Percentiles rank a stretch among this genome's conserved stretches.
Conservation (phyloP, 1,140 invertebrate genomes). For the Caenorhabditis remanei region DNA sequence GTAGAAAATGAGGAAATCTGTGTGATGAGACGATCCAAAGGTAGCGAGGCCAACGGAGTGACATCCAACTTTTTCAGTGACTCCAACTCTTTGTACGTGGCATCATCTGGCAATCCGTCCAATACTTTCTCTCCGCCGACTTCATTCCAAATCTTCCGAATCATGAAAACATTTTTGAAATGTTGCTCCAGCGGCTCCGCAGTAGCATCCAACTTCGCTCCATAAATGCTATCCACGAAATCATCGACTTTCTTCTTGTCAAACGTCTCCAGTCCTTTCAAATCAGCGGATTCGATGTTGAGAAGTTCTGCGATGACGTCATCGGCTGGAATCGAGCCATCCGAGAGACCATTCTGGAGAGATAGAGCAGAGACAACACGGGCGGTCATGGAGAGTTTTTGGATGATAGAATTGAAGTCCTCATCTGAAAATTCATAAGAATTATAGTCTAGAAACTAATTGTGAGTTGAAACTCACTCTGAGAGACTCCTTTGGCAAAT, state of each 20-base stretch:
- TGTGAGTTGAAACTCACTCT: too few relatives aligned
- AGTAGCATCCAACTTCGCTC: too few relatives aligned
- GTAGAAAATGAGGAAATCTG: background rate
- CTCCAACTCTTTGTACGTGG: background rate
- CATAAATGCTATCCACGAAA: background rate
- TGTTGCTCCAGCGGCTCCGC: too few relatives aligned
- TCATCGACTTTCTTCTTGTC: background rate
- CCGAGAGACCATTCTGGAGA: background rate
- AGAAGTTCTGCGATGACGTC: background rate
- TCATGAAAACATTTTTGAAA: too few relatives aligned
- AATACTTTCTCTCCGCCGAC: too few relatives aligned
- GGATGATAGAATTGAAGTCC: background rate
- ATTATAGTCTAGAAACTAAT: too few relatives aligned
- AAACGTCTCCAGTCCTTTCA: background rate
- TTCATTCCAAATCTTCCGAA: too few relatives aligned
- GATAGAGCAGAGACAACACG: background rate
- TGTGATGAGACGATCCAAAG: background rate
- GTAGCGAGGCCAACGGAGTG: background rate
- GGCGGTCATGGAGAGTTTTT: background rate
- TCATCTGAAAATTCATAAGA: background rate
- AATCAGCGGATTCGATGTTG: background rate
- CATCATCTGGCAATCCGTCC: background rate
- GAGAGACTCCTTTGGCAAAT: too few relatives aligned
- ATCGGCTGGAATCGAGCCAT: background rate
- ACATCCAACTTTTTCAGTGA: background rate